Evolutionary conservation across 2,113 vertebrate genomes (phyloP).

Genomic region (Genyomyrus donnyi): DNA sequence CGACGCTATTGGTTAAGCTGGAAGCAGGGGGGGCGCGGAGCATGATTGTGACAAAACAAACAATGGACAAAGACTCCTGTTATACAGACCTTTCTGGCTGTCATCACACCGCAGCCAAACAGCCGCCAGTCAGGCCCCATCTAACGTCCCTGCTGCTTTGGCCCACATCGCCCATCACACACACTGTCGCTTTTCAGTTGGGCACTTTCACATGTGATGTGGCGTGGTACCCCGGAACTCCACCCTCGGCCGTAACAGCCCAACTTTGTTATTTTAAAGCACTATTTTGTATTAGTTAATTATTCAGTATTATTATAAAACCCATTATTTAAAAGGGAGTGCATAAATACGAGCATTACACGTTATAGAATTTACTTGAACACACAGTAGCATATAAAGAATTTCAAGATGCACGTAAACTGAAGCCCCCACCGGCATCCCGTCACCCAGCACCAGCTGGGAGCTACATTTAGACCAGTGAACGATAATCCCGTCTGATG

Average conservation of each 20-base stretch:
- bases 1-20: not conserved
- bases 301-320: not conserved
- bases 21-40: not conserved
- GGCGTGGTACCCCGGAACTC: not conserved
- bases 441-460: not conserved
- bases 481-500: not conserved
- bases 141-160: not conserved
- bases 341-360: not conserved
- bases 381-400: not conserved
- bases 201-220: not conserved
- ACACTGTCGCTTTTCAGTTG: not conserved
- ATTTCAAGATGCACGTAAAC: not conserved
- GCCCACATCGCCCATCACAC: not conserved
- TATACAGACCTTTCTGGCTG: not conserved
- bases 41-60: not conserved
- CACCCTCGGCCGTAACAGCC: not conserved
- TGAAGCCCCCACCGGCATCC: not conserved
- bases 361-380: not conserved
- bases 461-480: conserved; percentile 17
- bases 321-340: not conserved
- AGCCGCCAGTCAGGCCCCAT: not conserved
- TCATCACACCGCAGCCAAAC: not conserved
- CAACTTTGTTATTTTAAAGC: not conserved
- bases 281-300: not conserved
- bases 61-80: not conserved